These are phyloP conservation scores for Acanthisitta chloris DNA, from an alignment of 2,113 vertebrate genomes.

Conservation along the genomic window DNA sequence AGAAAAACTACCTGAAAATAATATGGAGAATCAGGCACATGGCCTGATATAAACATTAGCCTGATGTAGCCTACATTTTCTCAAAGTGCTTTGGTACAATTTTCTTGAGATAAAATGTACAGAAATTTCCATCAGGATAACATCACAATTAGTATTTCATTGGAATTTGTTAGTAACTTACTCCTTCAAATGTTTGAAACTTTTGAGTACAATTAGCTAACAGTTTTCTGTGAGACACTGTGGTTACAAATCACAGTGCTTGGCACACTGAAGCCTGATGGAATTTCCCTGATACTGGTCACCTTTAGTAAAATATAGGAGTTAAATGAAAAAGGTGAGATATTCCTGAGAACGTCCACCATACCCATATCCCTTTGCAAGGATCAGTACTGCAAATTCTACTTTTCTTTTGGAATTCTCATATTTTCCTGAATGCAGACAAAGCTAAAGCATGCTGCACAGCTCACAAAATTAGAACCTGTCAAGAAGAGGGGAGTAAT, in stretches of 20 bases:
- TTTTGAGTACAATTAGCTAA: background rate
- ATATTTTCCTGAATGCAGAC: background rate
- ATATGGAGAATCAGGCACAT: background rate
- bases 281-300: background rate
- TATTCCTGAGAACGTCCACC: background rate
- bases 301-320: background rate
- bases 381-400: background rate
- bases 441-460: background rate
- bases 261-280: background rate
- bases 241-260: background rate
- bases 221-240: background rate
- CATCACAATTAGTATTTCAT: background rate
- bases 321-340: background rate
- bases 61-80: background rate
- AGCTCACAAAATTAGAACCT: background rate
- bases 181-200: background rate
- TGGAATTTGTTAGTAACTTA: background rate
- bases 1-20: background rate
- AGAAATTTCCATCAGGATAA: background rate
- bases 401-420: background rate
- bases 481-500: background rate
- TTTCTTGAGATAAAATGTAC: background rate
- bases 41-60: background rate
- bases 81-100: background rate
- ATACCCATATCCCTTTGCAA: background rate